Conservation (phyloP, 2,888 invertebrate genomes). For the Caenorhabditis becei region DNA sequence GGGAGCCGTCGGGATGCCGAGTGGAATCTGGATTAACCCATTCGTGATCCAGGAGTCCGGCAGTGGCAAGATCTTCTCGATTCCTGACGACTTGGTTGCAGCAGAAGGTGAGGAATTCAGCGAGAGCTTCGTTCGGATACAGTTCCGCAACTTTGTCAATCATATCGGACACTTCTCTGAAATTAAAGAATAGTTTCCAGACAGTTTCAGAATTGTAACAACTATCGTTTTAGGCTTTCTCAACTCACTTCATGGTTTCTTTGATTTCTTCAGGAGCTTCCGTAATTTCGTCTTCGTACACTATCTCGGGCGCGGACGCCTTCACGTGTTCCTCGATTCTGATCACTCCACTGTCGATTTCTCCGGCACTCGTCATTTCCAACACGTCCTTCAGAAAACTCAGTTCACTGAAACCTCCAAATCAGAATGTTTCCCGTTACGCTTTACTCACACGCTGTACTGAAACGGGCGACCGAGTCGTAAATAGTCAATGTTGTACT, state of each 20-base stretch:
- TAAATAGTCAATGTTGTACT: conserved; percentile 46
- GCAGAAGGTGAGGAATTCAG: conserved; percentile 28
- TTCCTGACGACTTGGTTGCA: conserved; percentile 33
- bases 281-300: conserved; percentile 15
- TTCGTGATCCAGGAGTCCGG: conserved; percentile 12
- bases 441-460: conserved; percentile 36
- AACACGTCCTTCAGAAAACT: conserved; percentile 32
- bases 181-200: too few species aligned
- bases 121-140: conserved; percentile 11
- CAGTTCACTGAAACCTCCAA: conserved; percentile 32
- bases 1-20: background rate
- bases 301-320: conserved; percentile 17
- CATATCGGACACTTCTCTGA: conserved; percentile 19
- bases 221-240: background rate
- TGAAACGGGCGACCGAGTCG: conserved; percentile 23
- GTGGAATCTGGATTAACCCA: background rate
- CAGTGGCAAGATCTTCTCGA: conserved; percentile 32
- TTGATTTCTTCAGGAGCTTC: conserved; percentile 24
- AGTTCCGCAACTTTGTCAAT: conserved; percentile 11
- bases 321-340: conserved; percentile 23
- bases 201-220: too few species aligned
- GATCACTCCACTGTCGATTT: background rate
- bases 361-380: conserved; percentile 22
- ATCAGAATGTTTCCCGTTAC: background rate
- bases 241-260: conserved; percentile 18